Evolutionary conservation across 2,888 invertebrate genomes (phyloP), one percentile per base, ranked within the genome.

Genomic region (Orchesella flavescens): DNA sequence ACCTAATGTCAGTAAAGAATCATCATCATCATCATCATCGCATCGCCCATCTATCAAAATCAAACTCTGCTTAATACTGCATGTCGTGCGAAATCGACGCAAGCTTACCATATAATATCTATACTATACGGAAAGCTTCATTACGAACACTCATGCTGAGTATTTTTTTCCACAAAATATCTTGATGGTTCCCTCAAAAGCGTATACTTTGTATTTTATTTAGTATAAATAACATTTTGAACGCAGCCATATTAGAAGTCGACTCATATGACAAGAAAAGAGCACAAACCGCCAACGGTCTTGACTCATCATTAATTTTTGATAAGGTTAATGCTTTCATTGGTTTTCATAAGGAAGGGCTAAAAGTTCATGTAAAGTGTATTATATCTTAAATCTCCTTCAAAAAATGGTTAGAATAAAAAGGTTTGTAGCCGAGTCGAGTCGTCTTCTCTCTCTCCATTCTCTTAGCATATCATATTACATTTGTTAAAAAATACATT

Each of bases 301-400:
- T 72, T 72, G 24, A 71, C 24, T 59, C 43, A 57, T 43, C 19
- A 53, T 72, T 57, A 72, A 72, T 72, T 17, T 59, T 72, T 57
- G 57, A 72, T 72, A 57, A 72, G 46, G 43, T 13, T 68, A 68
- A 24, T 61, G 61, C 61, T 23, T 61, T 61, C 61, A 61, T 61
- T 61, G 61, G 61, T 61, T 61, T 61, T 57, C 57, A 17, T 17
- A 57, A 34, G 34, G 34, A 34, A 34, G 7, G 34, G 2, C 2
- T 34, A 34, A 34, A 34, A 34, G 34, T 34, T 34, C 34, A 34
- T 4, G 34, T 34, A 34, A 34, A 34, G 34, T 7, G 34, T 34
- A 34, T 34, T 34, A 34, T 34, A 2, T 34, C n/a, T n/a, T n/a
- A n/a, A n/a, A 34, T 34, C 34, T 34, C 34, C 7, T 34, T 34